Evolutionary conservation across 2,888 invertebrate genomes (phyloP).

Genomic region (Synergus itoensis): DNA sequence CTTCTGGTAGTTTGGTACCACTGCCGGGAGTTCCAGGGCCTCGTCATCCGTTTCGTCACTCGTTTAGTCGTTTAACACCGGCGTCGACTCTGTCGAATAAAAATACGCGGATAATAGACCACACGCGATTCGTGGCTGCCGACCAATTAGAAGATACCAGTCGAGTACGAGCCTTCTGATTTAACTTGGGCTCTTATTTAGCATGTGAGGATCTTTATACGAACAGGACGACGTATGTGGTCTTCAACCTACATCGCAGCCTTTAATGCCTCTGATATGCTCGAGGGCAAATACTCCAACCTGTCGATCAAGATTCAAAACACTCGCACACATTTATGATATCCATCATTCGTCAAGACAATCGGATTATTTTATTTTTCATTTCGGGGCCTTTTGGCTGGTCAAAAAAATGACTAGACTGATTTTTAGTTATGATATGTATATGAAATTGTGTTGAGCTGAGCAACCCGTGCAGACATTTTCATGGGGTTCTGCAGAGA

Average conservation of each 20-base stretch:
- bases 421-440: too few relatives aligned
- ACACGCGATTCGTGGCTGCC: constrained; percentile 66
- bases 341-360: not conserved
- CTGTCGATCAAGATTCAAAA: constrained; percentile 54
- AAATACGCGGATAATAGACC: constrained; percentile 72
- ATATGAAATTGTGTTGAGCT: too few relatives aligned
- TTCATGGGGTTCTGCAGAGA: too few relatives aligned
- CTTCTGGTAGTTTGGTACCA: constrained; percentile 41
- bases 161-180: constrained; percentile 44
- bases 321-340: constrained; percentile 1
- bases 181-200: constrained; percentile 54
- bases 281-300: constrained; percentile 51
- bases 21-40: constrained; percentile 46
- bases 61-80: constrained; percentile 73
- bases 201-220: constrained; percentile 51
- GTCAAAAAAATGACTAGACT: too few relatives aligned
- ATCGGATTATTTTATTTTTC: too few relatives aligned
- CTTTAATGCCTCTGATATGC: constrained; percentile 49
- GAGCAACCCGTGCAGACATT: too few relatives aligned
- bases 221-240: constrained; percentile 55
- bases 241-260: constrained; percentile 52
- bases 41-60: constrained; percentile 73
- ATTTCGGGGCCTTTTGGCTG: too few relatives aligned
- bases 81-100: constrained; percentile 73
- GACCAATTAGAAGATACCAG: constrained; percentile 68